Evolutionary conservation across 2,113 vertebrate species (phyloP), one percentile per base, ranked within the genome.

Genomic region (Hypanus sabinus): DNA sequence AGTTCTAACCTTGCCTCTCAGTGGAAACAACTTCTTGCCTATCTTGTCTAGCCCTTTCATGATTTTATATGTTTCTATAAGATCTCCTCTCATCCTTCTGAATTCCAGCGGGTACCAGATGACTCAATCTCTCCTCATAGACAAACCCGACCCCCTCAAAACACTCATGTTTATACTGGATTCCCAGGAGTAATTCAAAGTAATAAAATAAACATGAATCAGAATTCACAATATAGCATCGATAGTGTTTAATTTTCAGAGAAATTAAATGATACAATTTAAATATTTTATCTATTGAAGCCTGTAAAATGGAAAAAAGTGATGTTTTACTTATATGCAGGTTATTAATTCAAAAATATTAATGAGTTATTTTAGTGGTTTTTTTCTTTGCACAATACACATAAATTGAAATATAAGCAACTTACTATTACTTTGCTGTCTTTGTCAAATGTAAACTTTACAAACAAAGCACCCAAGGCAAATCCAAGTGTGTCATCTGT

Each of bases 401-500:
- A 6, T 38, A 75, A 77, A 70, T 0, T 11, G 24, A 83, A 55
- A 71, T 30, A 24, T 0, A 6, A 73, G 33, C 5, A 94, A 97
- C 98, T 98, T 95, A 98, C 99, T 1, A 98, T 98, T 94, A 98
- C 97, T 95, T 99, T 99, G 97, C 99, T 99, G 96, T 98, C 97
- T 94, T 98, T 97, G 96, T 99, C 98, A 0, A 99, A 99, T 0
- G 98, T 98, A 38, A 98, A 98, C 96, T 99, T 99, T 92, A 99
- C 98, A 0, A 99, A 99, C 92, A 99, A 97, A 3, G 99, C 98
- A 3, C 99, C 99, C 77, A 99, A 95, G 0, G 99, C 99, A 4
- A 99, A 99, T 95, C 99, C 99, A 94, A 99, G 96, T 0, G 98
- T 99, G 94, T 99, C 98, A 0, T 99, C 99, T 0, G 99, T 98